Evolutionary conservation across 2,888 invertebrate species (phyloP), one percentile per base, ranked within the genome.

Genomic region (Onthophagus sagittarius): DNA sequence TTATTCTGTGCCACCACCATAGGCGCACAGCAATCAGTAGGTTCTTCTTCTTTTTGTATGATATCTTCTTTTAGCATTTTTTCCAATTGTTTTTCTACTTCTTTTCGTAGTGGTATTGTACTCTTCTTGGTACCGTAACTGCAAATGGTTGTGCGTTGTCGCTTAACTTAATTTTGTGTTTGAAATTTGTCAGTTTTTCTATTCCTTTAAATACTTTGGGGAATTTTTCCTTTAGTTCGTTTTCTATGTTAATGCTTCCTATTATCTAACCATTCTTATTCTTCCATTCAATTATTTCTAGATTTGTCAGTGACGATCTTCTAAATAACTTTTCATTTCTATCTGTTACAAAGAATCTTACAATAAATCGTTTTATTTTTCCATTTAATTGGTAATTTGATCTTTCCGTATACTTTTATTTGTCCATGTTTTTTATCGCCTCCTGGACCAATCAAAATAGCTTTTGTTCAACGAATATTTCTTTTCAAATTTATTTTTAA

Each of bases 1-100:
- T 73, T 77, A 5, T 76, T 71, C 13, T 15, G 77, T 0, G 80
- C 82, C 2, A 81, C 78, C 0, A 84, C 84, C 73, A 84, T 81
- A 0, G 80, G 80, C 7, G 81, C 78, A 72, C 82, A 83, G 82
- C 82, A 84, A 0, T 79, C 80, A 1, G 82, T 83, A 2, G 80
- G 80, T 72, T 77, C 74, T 11, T 80, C 77, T 0, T 83, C 80
- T 3, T 76, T 71, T 39, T 76, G 76, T 67, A 84, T 83, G 1
- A 83, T 79, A 2, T 76, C 79, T 62, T 77, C 31, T 6, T 74
- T 71, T 69, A 76, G 72, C 78, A 83, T 77, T 71, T 74, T 76
- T 15, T 79, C 72, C 13, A 84, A 67, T 76, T 84, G 81, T n/a
- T 71, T 15, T 75, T 81, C 80, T 7, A 84, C 23, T 23, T 23